Evolutionary conservation across 2,888 invertebrate species (phyloP), one percentile per base, ranked within the genome.

Genomic region (Unio pictorum): DNA sequence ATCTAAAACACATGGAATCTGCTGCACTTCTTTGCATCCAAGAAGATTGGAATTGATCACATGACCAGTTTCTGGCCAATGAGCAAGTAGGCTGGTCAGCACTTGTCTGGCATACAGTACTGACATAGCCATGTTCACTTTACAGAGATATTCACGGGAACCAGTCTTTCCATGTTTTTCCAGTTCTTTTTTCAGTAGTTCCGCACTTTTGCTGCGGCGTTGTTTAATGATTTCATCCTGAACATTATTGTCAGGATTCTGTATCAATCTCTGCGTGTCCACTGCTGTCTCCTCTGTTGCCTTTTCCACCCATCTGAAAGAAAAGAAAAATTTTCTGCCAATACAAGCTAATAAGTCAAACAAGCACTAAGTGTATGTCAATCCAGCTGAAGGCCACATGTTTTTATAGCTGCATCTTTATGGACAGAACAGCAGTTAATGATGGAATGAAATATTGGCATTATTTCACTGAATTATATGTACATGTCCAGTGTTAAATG

Each of bases 1-100:
- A 72, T 89, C 88, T 28, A 89, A 82, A 1, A 89, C 83, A 81
- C 86, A 88, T 3, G 88, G 88, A 23, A 89, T 84, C 75, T 88
- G 87, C 55, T 84, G 81, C 18, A 84, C 82, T 34, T 87, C 84
- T 67, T 82, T 84, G 72, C 88, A 88, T 26, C 88, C 88, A 8
- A 89, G 81, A 59, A 89, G 78, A 26, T 84, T 78, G 8, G 87
- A 82, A 34, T 80, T 87, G 73, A 89, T 88, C 70, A 76, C 75
- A 59, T 82, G 85, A 26, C 85, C 87, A 57, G 76, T 76, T 6
- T 81, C 76, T 20, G 88, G 88, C 89, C 89, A 89, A 72, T 86
- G 84, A 64, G 88, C 86, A 59, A 89, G 82, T 61, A 89, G 80
- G 30, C 83, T 82, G n/a, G 83, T 83, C 61, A 89, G 78, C 7